Percentiles rank a stretch among this genome's conserved stretches.
Conservation (phyloP, 35 echinoderm and acorn worm species). For the Lytechinus pictus region DNA sequence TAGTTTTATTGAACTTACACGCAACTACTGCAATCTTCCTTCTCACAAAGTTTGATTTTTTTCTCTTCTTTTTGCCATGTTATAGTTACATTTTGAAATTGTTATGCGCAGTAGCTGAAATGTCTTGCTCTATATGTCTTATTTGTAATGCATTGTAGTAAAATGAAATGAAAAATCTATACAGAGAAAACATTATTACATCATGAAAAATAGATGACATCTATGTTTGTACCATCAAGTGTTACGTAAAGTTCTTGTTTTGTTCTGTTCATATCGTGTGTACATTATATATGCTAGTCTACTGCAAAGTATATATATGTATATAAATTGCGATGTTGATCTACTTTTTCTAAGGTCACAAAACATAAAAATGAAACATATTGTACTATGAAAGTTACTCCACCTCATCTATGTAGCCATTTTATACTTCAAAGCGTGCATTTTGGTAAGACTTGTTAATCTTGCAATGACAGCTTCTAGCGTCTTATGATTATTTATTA, state of each 20-base stretch:
- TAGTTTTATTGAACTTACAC: not conserved
- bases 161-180: not conserved
- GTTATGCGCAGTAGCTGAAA: not conserved
- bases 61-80: not conserved
- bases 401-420: constrained; percentile 31
- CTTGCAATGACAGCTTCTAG: constrained; percentile 35
- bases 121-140: not conserved
- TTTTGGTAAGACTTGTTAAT: constrained; percentile 22
- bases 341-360: constrained; percentile 41
- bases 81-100: not conserved
- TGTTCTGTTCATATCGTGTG: not conserved
- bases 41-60: not conserved
- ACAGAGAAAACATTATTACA: constrained; percentile 13
- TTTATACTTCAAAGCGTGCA: constrained; percentile 32
- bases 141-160: not conserved
- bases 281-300: constrained; percentile 29
- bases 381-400: constrained; percentile 21
- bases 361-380: not conserved
- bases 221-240: not conserved
- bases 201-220: not conserved
- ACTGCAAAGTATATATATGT: constrained; percentile 31
- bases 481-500: constrained; percentile 46
- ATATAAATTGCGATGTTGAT: constrained; percentile 21
- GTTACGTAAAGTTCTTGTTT: not conserved
- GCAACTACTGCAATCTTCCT: not conserved